Evolutionary conservation across 2,797 vertebrate genomes (phyloP).

Genomic region (Semaprochilodus insignis): DNA sequence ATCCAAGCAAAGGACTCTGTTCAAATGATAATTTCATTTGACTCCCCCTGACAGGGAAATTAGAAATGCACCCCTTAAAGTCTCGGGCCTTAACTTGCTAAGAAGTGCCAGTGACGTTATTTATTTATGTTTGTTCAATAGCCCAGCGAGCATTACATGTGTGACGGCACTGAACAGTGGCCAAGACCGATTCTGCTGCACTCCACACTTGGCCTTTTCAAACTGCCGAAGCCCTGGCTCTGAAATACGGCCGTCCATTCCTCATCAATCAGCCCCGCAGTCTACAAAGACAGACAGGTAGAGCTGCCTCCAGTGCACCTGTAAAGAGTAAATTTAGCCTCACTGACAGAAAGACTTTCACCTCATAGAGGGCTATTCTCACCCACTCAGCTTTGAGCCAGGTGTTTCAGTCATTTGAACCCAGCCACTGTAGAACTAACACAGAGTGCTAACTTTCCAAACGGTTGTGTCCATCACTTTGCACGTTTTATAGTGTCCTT

Average conservation of each 20-base stretch:
- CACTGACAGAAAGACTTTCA: constrained; percentile 57
- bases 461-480: constrained; percentile 25
- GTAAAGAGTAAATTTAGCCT: constrained; percentile 60
- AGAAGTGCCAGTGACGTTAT: constrained; percentile 41
- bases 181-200: constrained; percentile 50
- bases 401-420: constrained; percentile 47
- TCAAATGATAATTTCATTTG: constrained; percentile 49
- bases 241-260: constrained; percentile 47
- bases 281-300: constrained; percentile 53
- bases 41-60: constrained; percentile 53
- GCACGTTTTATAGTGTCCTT: constrained; percentile 18
- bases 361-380: constrained; percentile 44
- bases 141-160: constrained; percentile 52
- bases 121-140: constrained; percentile 59
- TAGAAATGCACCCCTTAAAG: constrained; percentile 51
- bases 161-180: constrained; percentile 44
- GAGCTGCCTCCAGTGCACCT: constrained; percentile 60
- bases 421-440: constrained; percentile 6
- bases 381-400: constrained; percentile 48
- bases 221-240: constrained; percentile 35
- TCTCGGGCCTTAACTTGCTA: neutral
- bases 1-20: constrained; percentile 23
- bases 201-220: constrained; percentile 41
- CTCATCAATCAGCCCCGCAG: constrained; percentile 50
- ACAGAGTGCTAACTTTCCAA: constrained; percentile 28